Evolutionary conservation across 2,888 invertebrate genomes (phyloP), one percentile per base, ranked within the genome.

Genomic region (Oscheius sp.): DNA sequence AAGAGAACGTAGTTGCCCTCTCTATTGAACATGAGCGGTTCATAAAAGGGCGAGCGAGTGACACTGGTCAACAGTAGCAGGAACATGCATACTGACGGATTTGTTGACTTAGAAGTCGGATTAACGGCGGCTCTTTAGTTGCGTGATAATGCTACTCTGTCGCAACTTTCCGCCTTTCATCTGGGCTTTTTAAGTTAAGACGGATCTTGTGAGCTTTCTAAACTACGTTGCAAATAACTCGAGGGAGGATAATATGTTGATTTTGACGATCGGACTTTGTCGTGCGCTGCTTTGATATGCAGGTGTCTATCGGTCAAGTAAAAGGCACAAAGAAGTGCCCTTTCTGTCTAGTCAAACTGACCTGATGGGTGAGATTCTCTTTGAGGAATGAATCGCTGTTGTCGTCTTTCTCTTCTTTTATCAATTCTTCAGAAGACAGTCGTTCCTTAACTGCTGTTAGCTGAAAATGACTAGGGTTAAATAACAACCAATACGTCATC

Each of bases 381-480:
- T 72, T 72, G 25, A 45, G 45, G 46, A 45, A 72, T 6, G 55
- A 21, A 63, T 80, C 77, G 18, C 52, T 58, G 69, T 76, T 68
- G 21, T 72, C 79, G 64, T 78, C 76, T 56, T 78, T 76, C 16
- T 68, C 81, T 59, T 84, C 81, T 66, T 83, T 82, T n/a, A 73
- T 75, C 29, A 76, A 75, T 55, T 82, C 73, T 41, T 76, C 75
- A 23, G 56, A 69, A 41, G 75, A 73, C 23, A 86, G 53, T 46
- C 83, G 81, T 56, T 86, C 85, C 73, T 82, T 82, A 46, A 85
- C 74, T 59, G 83, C 71, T 35, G 76, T 82, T 63, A 85, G 45
- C 84, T 85, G 69, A 58, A 77, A 75, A 45, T 69, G 58, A 69
- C 56, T 45, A n/a, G 56, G 41, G 45, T 43, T 18, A 13, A 69